Conservation (phyloP, 2,113 vertebrate species). For the Natator depressus region DNA sequence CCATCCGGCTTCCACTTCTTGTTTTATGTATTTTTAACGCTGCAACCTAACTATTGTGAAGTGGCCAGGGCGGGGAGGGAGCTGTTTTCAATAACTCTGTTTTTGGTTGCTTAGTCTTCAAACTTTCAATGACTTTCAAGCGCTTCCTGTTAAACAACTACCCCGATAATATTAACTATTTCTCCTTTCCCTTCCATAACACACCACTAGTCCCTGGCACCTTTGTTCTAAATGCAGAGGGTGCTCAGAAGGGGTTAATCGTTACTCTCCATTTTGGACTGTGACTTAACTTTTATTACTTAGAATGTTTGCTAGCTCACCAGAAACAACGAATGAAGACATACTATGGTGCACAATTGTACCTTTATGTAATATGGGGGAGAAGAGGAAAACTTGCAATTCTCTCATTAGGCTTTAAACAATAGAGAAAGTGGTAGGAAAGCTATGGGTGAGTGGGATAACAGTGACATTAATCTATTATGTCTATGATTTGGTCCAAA, state of each 20-base stretch:
- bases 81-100: fast-evolving
- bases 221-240: not conserved
- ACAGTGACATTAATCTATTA: not conserved
- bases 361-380: not conserved
- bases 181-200: not conserved
- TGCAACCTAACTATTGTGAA: not conserved
- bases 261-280: not conserved
- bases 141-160: not conserved
- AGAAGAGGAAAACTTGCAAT: not conserved
- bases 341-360: not conserved
- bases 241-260: not conserved
- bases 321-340: not conserved
- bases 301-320: not conserved
- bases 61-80: not conserved
- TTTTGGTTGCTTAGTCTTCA: not conserved
- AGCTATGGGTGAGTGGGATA: not conserved
- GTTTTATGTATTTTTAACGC: not conserved
- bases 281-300: not conserved
- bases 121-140: not conserved
- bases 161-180: not conserved
- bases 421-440: not conserved
- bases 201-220: not conserved
- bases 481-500: not conserved
- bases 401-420: not conserved
- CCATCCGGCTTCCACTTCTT: not conserved